Percentiles rank a stretch among this genome's conserved stretches.
These are phyloP conservation scores for Exephanes ischioxanthus DNA, from an alignment of 2,888 invertebrate genomes.

Conservation along the genomic window DNA sequence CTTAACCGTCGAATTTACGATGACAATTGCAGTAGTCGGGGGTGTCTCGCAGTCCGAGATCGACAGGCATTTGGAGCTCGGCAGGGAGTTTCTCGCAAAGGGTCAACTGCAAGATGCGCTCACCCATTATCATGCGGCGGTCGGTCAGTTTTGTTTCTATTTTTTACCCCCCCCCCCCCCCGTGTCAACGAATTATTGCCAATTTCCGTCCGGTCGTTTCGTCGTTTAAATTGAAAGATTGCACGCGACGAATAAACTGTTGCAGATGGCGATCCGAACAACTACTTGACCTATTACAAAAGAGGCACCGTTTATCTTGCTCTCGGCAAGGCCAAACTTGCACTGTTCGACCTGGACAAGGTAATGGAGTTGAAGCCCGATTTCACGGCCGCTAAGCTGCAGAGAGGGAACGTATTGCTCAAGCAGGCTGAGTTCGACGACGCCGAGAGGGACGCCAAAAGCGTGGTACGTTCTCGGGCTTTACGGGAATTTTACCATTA, in stretches of 20 bases:
- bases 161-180: background rate
- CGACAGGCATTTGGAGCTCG: constrained; percentile 97
- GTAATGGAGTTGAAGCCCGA: constrained; percentile 98
- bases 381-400: constrained; percentile 94
- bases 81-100: constrained; percentile 95
- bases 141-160: constrained; percentile 88
- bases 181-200: background rate
- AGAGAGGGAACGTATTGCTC: constrained; percentile 94
- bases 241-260: constrained; percentile 61
- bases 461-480: constrained; percentile 89
- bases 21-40: constrained; percentile 88
- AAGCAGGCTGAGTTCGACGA: constrained; percentile 94
- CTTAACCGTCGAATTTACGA: constrained; percentile 14
- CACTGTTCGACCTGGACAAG: constrained; percentile 96
- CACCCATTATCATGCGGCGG: constrained; percentile 98
- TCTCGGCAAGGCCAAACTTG: constrained; percentile 97
- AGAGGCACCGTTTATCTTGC: constrained; percentile 98
- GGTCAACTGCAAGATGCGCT: constrained; percentile 98
- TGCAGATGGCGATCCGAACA: constrained; percentile 97
- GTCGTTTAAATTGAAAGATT: background rate
- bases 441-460: constrained; percentile 93
- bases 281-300: constrained; percentile 98
- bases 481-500: background rate
- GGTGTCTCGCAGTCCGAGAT: constrained; percentile 92
- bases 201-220: background rate